Evolutionary conservation across 1,140 invertebrate genomes (phyloP), one percentile per base, ranked within the genome.

Genomic region (Yoshiicerus persimilis): DNA sequence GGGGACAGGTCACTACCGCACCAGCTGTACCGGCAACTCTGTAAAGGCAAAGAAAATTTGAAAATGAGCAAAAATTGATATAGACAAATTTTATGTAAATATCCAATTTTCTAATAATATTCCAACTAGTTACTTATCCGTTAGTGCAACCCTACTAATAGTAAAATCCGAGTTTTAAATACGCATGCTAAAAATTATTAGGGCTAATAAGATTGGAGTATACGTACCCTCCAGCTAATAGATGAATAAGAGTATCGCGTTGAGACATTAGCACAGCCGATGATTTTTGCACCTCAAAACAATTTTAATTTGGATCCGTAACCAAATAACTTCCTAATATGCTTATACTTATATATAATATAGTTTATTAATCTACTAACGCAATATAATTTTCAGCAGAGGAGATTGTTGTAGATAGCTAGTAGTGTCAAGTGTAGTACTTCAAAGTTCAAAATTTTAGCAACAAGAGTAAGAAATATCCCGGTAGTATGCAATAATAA

Each of bases 1-100:
- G 93, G 0, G 99, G 99, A 94, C 98, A 99, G 89, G 99, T 99
- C 56, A 98, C 95, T 89, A 99, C 96, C 11, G 98, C 98, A 88
- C 98, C 98, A 62, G 97, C 96, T 32, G 98, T 99, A 39, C 98
- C 98, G 90, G 97, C 98, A 92, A 97, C 95, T 91, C 98, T 99
- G 92, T 27, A 93, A 92, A 91, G 70, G 27, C 4, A 91, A 91
- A 89, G 89, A 20, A 56, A 56, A 1, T 56, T 56, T 75, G 20
- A 47, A 64, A n/a, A 90, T 64, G 23, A 32, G 32, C 3, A 86
- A 87, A 32, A 90, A n/a, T n/a, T n/a, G n/a, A n/a, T n/a, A n/a
- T n/a, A 66, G 23, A 2, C 23, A 16, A 27, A 30, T 16, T 70
- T 70, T 30, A n/a, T n/a, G n/a, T n/a, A n/a, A n/a, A n/a, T n/a